These are phyloP conservation scores for Martes martes DNA, from an alignment of 2,113 vertebrate genomes.

Conservation along the genomic window DNA sequence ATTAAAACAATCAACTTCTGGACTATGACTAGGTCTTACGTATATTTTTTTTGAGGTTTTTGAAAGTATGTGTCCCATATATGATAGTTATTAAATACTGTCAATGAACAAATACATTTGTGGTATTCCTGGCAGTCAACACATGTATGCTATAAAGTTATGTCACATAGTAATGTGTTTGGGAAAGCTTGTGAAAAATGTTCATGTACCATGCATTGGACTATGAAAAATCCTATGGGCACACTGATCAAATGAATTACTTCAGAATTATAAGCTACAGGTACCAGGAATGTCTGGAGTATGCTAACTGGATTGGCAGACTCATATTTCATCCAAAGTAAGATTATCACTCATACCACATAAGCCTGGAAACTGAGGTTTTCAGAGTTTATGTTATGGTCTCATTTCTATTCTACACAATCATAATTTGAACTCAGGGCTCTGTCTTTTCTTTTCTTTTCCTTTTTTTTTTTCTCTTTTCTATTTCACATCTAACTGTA, in stretches of 20 bases:
- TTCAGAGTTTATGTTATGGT: background rate
- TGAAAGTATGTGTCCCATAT: background rate
- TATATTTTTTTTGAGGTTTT: background rate
- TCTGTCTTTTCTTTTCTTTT: background rate
- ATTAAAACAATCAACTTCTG: background rate
- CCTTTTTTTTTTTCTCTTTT: background rate
- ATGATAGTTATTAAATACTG: background rate
- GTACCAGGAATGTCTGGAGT: background rate
- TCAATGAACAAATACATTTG: background rate
- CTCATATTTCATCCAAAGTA: background rate
- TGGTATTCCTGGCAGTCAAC: background rate
- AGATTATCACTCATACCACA: background rate
- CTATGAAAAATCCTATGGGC: background rate
- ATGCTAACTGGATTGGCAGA: background rate
- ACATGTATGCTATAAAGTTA: background rate
- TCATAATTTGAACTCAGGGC: background rate
- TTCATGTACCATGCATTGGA: background rate
- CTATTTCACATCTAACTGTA: background rate
- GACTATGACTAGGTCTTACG: background rate
- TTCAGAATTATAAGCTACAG: background rate
- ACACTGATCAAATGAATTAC: background rate
- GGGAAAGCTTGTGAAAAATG: background rate
- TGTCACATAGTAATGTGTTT: background rate
- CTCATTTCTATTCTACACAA: background rate
- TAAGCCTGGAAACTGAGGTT: background rate